phyloP scores from a whole-genome alignment of 2,797 vertebrate species.

The Paedocypris micromegethes region DNA sequence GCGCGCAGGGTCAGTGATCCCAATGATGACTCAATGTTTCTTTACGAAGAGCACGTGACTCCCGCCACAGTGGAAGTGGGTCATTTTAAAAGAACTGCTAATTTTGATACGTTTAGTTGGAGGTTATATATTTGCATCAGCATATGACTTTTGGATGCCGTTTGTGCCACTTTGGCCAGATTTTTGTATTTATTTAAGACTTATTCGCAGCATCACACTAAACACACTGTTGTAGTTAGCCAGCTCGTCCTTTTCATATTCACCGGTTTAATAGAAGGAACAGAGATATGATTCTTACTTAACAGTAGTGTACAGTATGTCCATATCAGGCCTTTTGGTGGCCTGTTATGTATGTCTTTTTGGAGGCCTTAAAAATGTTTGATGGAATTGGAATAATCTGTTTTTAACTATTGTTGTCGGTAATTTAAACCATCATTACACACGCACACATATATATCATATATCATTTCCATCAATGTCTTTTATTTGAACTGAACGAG shows the following conservation, averaged over 20 bases:
- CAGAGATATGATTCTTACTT: too few species aligned
- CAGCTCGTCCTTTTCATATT: slow-evolving; percentile 10
- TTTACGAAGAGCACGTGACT: neutral
- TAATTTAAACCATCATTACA: too few species aligned
- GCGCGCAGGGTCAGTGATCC: neutral
- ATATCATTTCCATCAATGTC: neutral
- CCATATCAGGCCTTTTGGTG: too few species aligned
- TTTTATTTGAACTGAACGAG: slow-evolving; percentile 9
- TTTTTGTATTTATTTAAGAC: slow-evolving; percentile 21
- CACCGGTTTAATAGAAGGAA: too few species aligned
- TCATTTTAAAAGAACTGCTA: neutral
- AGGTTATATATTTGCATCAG: slow-evolving; percentile 4
- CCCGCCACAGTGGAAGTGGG: neutral
- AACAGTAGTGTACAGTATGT: too few species aligned
- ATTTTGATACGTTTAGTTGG: neutral
- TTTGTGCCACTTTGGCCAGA: slow-evolving; percentile 1
- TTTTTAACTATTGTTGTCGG: too few species aligned
- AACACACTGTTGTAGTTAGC: slow-evolving; percentile 7
- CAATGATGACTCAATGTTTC: too few species aligned
- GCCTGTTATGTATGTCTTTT: too few species aligned
- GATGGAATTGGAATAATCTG: too few species aligned
- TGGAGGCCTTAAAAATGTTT: too few species aligned
- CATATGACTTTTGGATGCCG: neutral
- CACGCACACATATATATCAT: too few species aligned
- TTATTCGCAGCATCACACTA: slow-evolving; percentile 5